Percentiles rank a stretch among this genome's conserved stretches.
phyloP scores from a whole-genome alignment of 2,113 vertebrate genomes.

The Peromyscus maniculatus region DNA sequence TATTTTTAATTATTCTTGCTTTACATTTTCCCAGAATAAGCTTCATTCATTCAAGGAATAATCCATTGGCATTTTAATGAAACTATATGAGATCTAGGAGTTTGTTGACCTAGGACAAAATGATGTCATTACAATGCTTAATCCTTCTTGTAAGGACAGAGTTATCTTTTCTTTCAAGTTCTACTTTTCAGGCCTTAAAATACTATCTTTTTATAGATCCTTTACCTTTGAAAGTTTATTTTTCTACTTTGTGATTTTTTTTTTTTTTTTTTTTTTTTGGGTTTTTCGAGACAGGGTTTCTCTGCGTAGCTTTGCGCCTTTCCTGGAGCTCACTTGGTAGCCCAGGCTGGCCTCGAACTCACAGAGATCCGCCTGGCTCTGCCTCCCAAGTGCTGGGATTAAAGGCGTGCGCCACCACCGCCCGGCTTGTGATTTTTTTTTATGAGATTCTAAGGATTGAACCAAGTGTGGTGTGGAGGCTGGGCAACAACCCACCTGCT shows the following conservation, averaged over 20 bases:
- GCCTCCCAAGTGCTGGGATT: too few species aligned
- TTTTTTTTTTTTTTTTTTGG: not conserved
- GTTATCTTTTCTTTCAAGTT: not conserved
- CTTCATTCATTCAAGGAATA: constrained; percentile 45
- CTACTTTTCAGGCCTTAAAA: not conserved
- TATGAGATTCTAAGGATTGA: not conserved
- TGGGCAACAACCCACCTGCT: not conserved
- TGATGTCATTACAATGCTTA: constrained; percentile 19
- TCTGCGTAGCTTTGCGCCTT: too few species aligned
- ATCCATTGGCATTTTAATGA: constrained; percentile 45
- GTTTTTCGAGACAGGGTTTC: too few species aligned
- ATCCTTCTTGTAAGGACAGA: not conserved
- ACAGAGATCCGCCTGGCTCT: too few species aligned
- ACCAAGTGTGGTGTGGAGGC: not conserved
- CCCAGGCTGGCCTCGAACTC: too few species aligned
- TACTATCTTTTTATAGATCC: not conserved
- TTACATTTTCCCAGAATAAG: constrained; percentile 52
- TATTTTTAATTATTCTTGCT: constrained; percentile 65
- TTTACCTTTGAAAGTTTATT: constrained; percentile 5
- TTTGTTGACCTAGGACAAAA: constrained; percentile 36
- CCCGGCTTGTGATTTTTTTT: constrained; percentile 30
- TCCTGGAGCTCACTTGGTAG: too few species aligned
- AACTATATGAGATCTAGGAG: not conserved
- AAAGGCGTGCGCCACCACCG: too few species aligned
- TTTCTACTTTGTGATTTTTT: constrained; percentile 31